Conservation (phyloP, 1,140 invertebrate genomes). For the Ptiloglossa arizonensis region DNA sequence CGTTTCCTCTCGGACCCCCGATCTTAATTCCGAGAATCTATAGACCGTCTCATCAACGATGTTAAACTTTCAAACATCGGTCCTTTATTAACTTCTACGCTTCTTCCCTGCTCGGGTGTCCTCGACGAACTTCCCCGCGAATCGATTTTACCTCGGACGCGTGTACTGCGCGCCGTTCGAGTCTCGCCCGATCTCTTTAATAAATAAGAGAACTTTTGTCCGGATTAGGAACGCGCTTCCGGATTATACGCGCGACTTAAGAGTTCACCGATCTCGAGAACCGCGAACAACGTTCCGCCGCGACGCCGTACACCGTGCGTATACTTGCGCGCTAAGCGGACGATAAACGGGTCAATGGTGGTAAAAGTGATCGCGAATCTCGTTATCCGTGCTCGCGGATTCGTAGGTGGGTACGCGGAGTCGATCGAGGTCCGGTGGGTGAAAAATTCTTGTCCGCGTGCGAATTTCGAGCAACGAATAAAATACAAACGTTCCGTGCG, state of each 20-base stretch:
- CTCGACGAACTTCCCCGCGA: slow-evolving; percentile 7
- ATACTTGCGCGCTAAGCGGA: background rate
- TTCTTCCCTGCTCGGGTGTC: slow-evolving; percentile 4
- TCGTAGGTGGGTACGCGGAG: too few species aligned
- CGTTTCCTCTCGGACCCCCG: slow-evolving; percentile 40
- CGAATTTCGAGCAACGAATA: too few species aligned
- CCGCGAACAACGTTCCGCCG: background rate
- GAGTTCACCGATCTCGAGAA: background rate
- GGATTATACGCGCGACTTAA: background rate
- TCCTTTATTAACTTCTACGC: slow-evolving; percentile 59
- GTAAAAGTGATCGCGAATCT: too few species aligned
- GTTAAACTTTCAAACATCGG: slow-evolving; percentile 55
- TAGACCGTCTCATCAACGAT: slow-evolving; percentile 54
- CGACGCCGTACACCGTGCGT: background rate
- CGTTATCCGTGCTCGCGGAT: too few species aligned
- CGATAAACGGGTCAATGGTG: slow-evolving; percentile 1
- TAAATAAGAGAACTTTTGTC: background rate
- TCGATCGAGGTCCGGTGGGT: too few species aligned
- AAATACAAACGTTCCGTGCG: too few species aligned
- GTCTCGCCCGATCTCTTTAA: background rate
- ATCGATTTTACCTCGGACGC: slow-evolving; percentile 48
- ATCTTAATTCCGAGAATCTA: slow-evolving; percentile 56
- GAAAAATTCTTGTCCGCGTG: too few species aligned
- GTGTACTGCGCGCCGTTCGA: background rate
- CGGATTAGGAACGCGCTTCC: background rate